Conservation (phyloP, 2,888 invertebrate species). For the Antheraea assamensis region DNA sequence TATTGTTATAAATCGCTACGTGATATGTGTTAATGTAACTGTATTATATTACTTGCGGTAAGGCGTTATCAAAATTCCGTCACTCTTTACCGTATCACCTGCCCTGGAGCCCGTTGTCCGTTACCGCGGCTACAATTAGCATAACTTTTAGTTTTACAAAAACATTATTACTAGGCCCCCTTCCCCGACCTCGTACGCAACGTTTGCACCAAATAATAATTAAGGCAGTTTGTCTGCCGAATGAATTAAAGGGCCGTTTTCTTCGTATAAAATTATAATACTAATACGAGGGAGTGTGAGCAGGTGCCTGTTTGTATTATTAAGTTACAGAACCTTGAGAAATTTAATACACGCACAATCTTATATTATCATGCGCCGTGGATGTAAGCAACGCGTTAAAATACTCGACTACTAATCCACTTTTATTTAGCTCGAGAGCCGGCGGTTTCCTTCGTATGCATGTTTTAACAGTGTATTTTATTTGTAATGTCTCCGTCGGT, state of each 20-base stretch:
- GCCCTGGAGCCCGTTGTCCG: constrained; percentile 56
- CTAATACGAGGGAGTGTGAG: constrained; percentile 31
- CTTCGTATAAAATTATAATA: constrained; percentile 29
- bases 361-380: constrained; percentile 53
- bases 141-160: constrained; percentile 41
- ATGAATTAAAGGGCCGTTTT: constrained; percentile 68
- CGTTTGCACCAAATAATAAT: constrained; percentile 80
- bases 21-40: neutral
- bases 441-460: constrained; percentile 9
- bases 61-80: constrained; percentile 56
- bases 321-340: constrained; percentile 61
- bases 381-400: constrained; percentile 59
- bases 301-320: constrained; percentile 70
- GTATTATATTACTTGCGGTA: neutral
- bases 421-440: neutral
- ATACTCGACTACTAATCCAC: constrained; percentile 42
- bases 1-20: neutral
- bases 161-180: constrained; percentile 61
- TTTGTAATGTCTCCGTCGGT: constrained; percentile 29
- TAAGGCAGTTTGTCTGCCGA: constrained; percentile 67
- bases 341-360: constrained; percentile 44
- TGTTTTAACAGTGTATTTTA: constrained; percentile 35
- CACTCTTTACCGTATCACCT: constrained; percentile 67
- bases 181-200: constrained; percentile 69
- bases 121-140: constrained; percentile 63